Conservation (phyloP, 2,888 invertebrate genomes). For the Nowickia ferox region DNA sequence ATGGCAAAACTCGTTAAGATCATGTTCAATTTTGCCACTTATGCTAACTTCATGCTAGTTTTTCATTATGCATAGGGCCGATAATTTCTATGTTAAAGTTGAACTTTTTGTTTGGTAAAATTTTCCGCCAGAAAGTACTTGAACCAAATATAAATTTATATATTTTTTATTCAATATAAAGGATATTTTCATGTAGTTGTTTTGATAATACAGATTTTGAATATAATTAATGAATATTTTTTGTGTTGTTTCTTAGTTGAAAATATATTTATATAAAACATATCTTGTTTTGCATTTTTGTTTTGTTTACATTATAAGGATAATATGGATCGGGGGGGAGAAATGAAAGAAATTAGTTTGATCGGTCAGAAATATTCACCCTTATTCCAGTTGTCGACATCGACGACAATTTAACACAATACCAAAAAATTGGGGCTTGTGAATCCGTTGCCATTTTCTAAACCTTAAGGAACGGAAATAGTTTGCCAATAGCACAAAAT, state of each 20-base stretch:
- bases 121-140: not conserved
- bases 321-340: not conserved
- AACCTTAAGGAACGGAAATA: too few species aligned
- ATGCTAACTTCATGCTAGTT: too few species aligned
- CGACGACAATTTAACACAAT: too few species aligned
- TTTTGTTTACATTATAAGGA: conserved; percentile 53
- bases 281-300: conserved; percentile 73
- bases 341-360: not conserved
- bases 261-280: conserved; percentile 75
- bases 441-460: too few species aligned
- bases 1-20: too few species aligned
- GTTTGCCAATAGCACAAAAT: too few species aligned
- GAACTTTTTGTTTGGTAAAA: too few species aligned
- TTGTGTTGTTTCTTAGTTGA: conserved; percentile 45
- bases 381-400: too few species aligned
- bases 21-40: too few species aligned
- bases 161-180: conserved; percentile 72
- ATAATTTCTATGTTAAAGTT: too few species aligned
- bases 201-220: conserved; percentile 74
- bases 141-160: conserved; percentile 15
- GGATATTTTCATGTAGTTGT: conserved; percentile 68
- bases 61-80: too few species aligned
- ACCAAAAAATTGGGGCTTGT: too few species aligned
- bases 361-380: conserved; percentile 19
- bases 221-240: conserved; percentile 75